Evolutionary conservation across 2,113 vertebrate species (phyloP), one percentile per base, ranked within the genome.

Genomic region (Austrofundulus limnaeus): DNA sequence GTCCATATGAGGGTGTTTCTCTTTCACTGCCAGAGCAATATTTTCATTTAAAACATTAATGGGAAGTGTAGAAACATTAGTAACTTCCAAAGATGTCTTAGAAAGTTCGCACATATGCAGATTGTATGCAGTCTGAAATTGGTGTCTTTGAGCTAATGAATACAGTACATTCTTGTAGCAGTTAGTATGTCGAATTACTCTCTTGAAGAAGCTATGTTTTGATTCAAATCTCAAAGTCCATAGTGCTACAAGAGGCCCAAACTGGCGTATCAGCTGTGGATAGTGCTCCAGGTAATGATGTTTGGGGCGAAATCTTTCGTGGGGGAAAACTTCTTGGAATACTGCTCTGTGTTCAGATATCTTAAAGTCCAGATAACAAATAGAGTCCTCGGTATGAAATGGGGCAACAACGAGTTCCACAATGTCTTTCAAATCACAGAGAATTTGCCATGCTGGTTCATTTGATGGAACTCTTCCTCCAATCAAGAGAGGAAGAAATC

Each of bases 351-450:
- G 28, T 53, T 53, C n/a, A 34, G 28, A 11, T 53, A 53, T 37
- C 28, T 53, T 17, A 17, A 37, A 31, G 10, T 53, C 12, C 5
- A 37, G 28, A 37, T 31, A 34, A 5, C 10, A 37, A 37, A 53
- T 34, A 24, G 17, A 53, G 28, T 31, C 17, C n/a, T 34, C 51
- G 11, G 4, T 53, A 16, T 53, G 16, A 37, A 12, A 12, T 11
- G 28, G 17, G 34, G 2, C 24, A 31, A 25, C 12, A 25, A 11
- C 2, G 12, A 47, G 46, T 31, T 52, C 25, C 11, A 31, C 24
- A 31, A 52, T 31, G 50, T 52, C 25, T 9, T 52, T 31, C n/a
- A 52, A 52, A n/a, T n/a, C n/a, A n/a, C n/a, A n/a, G n/a, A n/a
- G n/a, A n/a, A n/a, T n/a, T n/a, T n/a, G n/a, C n/a, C n/a, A n/a